Base-by-base conservation (phyloP, 1,140 invertebrate genomes). In the Pinna nobilis region DNA sequence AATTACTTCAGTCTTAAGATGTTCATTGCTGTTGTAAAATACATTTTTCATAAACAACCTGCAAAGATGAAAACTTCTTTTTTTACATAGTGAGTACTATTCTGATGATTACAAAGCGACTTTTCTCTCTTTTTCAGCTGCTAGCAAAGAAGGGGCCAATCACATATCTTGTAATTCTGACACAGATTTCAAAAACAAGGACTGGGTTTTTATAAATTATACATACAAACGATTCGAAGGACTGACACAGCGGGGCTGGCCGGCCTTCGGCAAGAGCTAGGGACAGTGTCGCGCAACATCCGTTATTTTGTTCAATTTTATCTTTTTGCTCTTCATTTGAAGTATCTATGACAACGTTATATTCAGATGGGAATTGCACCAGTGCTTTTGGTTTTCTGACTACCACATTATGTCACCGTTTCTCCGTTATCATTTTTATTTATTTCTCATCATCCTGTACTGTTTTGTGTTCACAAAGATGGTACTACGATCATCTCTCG, bases 161-260 rank as follows among this genome's bases (percentile, higher is more conserved):
- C 80, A 93, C 95, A 71, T 83, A 84, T 32, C 83, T 86, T 63
- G 86, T 83, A 82, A 85, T 47, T 28, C 41, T 47, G 30, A 37
- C 37, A 28, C 88, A 51, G 89, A 89, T 57, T 95, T 96, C 89
- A 83, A 85, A 63, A 79, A 86, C 76, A 98, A 98, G 91, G 97
- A 99, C 91, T 99, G 97, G 97, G 97, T 99, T 60, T 99, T 99
- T 90, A 98, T 99, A 84, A 99, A 99, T 90, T 99, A 99, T 89
- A 99, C 98, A 71, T 99, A 98, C 91, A 98, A 99, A 89, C 92
- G 98, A 76, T 99, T 99, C 89, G 97, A 99, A 90, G 97, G 97
- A 51, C 91, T 98, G 39, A 98, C 97, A 23, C 86, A 88, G 70
- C 65, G 83, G 53, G 85, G 86, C 30, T 49, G 75, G 23, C 70